These are phyloP conservation scores for Cottus gobio DNA, from an alignment of 2,113 vertebrate genomes.

Conservation along the genomic window DNA sequence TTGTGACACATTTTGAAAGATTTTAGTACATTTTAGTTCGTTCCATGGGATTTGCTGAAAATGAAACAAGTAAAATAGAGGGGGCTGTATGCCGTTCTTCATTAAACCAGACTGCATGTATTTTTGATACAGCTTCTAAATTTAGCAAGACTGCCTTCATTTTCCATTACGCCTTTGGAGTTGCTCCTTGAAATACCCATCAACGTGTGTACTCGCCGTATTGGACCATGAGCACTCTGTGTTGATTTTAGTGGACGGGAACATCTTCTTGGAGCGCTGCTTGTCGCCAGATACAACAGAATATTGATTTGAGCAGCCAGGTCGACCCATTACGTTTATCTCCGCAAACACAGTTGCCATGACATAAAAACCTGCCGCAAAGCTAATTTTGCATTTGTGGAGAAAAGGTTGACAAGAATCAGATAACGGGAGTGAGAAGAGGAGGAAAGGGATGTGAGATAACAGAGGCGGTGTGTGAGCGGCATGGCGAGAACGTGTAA, in stretches of 20 bases:
- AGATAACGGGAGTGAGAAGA: constrained; percentile 26
- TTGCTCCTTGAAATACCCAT: constrained; percentile 26
- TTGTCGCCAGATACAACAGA: constrained; percentile 10
- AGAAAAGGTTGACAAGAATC: constrained; percentile 51
- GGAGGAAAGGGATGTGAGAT: constrained; percentile 20
- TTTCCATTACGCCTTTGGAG: neutral
- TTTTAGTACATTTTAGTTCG: too few relatives aligned
- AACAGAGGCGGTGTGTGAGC: constrained; percentile 20
- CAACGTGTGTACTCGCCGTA: constrained; percentile 18
- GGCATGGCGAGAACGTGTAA: neutral
- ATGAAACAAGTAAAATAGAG: neutral
- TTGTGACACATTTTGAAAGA: neutral
- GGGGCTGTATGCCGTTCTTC: neutral
- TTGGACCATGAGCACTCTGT: constrained; percentile 20
- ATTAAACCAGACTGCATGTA: neutral
- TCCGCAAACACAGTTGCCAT: constrained; percentile 53
- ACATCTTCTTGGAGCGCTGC: constrained; percentile 27
- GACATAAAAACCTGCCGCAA: constrained; percentile 38
- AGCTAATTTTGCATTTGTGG: constrained; percentile 46
- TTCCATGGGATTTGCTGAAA: neutral
- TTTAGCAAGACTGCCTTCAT: neutral
- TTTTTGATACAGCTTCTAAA: constrained; percentile 24
- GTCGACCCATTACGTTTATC: constrained; percentile 47
- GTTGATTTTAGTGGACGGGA: constrained; percentile 40
- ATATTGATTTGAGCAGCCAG: constrained; percentile 51